Evolutionary conservation across 2,888 invertebrate species (phyloP).

Genomic region (Sesia apiformis): DNA sequence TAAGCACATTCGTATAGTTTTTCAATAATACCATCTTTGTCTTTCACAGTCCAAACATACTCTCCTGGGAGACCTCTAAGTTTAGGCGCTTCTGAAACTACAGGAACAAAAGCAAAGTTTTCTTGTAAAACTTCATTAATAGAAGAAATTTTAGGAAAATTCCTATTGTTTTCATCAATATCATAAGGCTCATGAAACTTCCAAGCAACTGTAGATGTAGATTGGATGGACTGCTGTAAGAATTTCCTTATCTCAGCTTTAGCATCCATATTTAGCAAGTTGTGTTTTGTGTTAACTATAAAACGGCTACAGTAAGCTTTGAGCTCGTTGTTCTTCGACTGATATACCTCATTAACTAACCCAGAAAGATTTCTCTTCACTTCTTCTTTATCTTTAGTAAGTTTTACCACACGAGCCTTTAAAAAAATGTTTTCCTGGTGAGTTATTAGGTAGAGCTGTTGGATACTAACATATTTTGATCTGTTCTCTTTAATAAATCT

Average conservation of each 20-base stretch:
- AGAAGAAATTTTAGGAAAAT: neutral
- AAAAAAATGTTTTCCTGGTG: slow-evolving; percentile 53
- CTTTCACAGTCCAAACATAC: slow-evolving; percentile 56
- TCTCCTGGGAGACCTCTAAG: slow-evolving; percentile 53
- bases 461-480: slow-evolving; percentile 40
- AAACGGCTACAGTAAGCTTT: slow-evolving; percentile 47
- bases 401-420: slow-evolving; percentile 37
- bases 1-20: slow-evolving; percentile 55
- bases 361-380: slow-evolving; percentile 39
- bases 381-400: slow-evolving; percentile 40
- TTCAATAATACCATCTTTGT: slow-evolving; percentile 56
- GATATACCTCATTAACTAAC: slow-evolving; percentile 44
- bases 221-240: slow-evolving; percentile 15
- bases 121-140: slow-evolving; percentile 21
- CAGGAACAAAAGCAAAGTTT: slow-evolving; percentile 17
- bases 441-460: slow-evolving; percentile 46
- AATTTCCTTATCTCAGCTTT: slow-evolving; percentile 43
- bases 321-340: slow-evolving; percentile 41
- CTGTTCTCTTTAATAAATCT: slow-evolving; percentile 44
- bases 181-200: slow-evolving; percentile 4
- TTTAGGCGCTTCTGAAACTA: slow-evolving; percentile 32
- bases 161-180: neutral
- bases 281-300: slow-evolving; percentile 41
- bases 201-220: slow-evolving; percentile 3
- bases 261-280: slow-evolving; percentile 38